phyloP scores from a whole-genome alignment of 2,888 invertebrate genomes.

The Lasioglossum figueresi region DNA sequence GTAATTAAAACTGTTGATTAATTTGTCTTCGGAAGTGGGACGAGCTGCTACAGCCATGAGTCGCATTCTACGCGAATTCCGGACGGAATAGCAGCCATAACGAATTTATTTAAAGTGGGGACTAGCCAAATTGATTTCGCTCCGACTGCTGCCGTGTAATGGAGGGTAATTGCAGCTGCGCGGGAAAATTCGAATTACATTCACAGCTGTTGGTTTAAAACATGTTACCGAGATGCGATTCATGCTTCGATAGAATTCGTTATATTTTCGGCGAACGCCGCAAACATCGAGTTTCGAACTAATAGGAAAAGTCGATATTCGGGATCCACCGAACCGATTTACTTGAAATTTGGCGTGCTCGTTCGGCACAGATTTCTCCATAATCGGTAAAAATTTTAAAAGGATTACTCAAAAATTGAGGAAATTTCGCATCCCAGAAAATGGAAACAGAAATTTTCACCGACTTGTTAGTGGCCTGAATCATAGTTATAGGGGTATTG shows the following conservation, averaged over 20 bases:
- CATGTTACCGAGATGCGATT: not conserved
- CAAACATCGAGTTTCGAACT: not conserved
- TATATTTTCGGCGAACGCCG: not conserved
- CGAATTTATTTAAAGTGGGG: not conserved
- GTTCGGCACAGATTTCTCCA: not conserved
- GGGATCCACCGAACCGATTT: not conserved
- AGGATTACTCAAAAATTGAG: not conserved
- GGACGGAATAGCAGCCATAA: not conserved
- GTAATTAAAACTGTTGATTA: slow-evolving; percentile 35
- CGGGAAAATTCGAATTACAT: not conserved
- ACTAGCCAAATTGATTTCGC: slow-evolving; percentile 19
- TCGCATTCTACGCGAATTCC: not conserved
- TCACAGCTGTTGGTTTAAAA: not conserved
- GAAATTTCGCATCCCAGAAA: too few relatives aligned
- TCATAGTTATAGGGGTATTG: too few relatives aligned
- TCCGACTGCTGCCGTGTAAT: not conserved
- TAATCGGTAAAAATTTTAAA: not conserved
- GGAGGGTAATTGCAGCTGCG: not conserved
- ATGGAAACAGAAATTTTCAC: not conserved
- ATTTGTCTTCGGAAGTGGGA: slow-evolving; percentile 26
- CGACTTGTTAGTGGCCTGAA: too few relatives aligned
- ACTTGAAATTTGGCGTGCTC: not conserved
- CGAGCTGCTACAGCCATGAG: not conserved
- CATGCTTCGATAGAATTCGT: not conserved
- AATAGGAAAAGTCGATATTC: not conserved